Evolutionary conservation across 2,113 vertebrate genomes (phyloP), one percentile per base, ranked within the genome.

Genomic region (Triplophysa dalaica): DNA sequence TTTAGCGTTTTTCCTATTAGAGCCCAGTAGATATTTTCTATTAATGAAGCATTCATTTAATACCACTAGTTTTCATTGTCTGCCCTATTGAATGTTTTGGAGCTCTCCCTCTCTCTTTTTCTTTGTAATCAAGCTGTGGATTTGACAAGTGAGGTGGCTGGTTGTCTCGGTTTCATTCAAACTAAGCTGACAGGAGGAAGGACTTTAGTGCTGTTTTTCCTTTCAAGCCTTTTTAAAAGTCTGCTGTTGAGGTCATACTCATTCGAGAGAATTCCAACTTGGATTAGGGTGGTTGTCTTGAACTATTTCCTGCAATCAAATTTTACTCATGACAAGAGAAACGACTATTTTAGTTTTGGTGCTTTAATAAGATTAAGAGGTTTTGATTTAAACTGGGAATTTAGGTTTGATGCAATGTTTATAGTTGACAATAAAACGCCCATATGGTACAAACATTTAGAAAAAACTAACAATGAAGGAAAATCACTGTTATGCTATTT

Each of bases 251-350:
- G 72, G 41, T n/a, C 79, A 22, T 24, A 26, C 54, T 61, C 13
- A 12, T 4, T 60, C 69, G 2, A 68, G 72, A 61, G 24, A 75
- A 75, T 69, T 81, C 73, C 56, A 76, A 45, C 56, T 41, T 69
- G 65, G 64, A 67, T 75, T 26, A 67, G 33, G 4, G 4, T n/a
- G 72, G 38, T 69, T 75, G 43, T 43, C 52, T 67, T 50, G 22
- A 68, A 48, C 45, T 69, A 2, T 68, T 13, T 69, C 12, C 43
- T 8, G 13, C 52, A 50, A 41, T 66, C 19, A 41, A 66, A 7
- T 16, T 16, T 10, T 14, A 17, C 7, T 10, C 21, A 38, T n/a
- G 17, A 17, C 26, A 3, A 3, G 13, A 13, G 50, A 26, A 19
- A 64, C n/a, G 2, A 26, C 14, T 29, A 2, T 29, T 2, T 7